A percentile compares a stretch with the other conserved stretches of the same genome.
Evolutionary conservation across 2,113 vertebrate species (phyloP).

Genomic region (Sylvilagus bachmani): DNA sequence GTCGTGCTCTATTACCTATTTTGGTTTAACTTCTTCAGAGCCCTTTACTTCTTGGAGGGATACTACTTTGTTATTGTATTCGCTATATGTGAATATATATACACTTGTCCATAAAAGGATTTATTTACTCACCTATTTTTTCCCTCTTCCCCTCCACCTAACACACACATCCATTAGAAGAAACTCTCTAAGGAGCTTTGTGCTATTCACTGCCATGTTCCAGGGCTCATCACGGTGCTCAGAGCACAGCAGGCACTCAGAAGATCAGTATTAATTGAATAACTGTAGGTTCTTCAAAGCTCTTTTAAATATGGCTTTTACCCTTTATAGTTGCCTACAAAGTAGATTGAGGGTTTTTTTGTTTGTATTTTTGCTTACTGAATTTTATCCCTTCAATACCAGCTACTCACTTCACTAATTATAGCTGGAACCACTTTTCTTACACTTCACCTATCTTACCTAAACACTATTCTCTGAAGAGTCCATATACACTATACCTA

Average conservation of each 20-base stretch:
- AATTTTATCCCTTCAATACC: constrained; percentile 6
- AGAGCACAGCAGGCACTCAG: not conserved
- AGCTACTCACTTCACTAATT: not conserved
- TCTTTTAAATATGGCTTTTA: not conserved
- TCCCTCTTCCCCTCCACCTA: not conserved
- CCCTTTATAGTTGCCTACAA: not conserved
- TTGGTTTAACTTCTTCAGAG: not conserved
- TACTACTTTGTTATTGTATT: not conserved
- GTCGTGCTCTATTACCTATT: not conserved
- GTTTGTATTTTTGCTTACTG: not conserved
- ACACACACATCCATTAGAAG: not conserved
- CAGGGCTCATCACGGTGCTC: not conserved
- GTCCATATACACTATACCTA: not conserved
- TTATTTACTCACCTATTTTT: not conserved
- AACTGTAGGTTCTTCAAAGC: not conserved
- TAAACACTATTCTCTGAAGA: not conserved
- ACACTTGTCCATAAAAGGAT: not conserved
- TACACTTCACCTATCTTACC: not conserved
- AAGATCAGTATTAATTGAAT: not conserved
- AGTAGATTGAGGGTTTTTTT: not conserved
- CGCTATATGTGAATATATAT: not conserved
- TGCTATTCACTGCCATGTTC: not conserved
- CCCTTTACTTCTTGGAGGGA: not conserved
- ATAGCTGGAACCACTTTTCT: not conserved
- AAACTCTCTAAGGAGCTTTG: not conserved